phyloP scores from a whole-genome alignment of 2,888 invertebrate species.

The Eumerus sabulonum region DNA sequence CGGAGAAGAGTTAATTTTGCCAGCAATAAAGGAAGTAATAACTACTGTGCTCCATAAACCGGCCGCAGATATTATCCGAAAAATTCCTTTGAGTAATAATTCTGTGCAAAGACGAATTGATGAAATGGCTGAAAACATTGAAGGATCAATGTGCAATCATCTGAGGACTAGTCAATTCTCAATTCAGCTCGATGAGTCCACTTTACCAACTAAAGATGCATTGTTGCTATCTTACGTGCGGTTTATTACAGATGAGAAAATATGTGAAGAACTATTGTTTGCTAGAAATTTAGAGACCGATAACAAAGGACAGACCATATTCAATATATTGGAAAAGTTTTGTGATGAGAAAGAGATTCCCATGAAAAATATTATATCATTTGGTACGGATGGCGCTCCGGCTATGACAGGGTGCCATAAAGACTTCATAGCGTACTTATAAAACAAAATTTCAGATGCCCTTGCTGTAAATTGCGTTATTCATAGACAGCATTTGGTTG shows the following conservation, averaged over 20 bases:
- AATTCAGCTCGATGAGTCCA: slow-evolving; percentile 10
- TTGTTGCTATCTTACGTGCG: slow-evolving; percentile 20
- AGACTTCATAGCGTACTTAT: background rate
- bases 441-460: background rate
- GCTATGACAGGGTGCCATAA: background rate
- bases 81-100: slow-evolving; percentile 4
- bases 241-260: slow-evolving; percentile 16
- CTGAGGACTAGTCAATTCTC: slow-evolving; percentile 7
- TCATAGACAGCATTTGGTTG: slow-evolving; percentile 12
- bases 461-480: slow-evolving; percentile 2
- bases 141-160: background rate
- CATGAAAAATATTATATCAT: background rate
- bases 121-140: background rate
- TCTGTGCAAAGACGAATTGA: background rate
- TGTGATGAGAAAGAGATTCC: background rate
- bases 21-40: slow-evolving; percentile 72
- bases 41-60: slow-evolving; percentile 72
- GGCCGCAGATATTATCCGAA: slow-evolving; percentile 63
- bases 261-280: slow-evolving; percentile 17
- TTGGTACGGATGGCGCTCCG: background rate
- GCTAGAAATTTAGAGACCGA: slow-evolving; percentile 18
- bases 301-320: slow-evolving; percentile 7
- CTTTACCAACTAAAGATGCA: slow-evolving; percentile 5
- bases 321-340: slow-evolving; percentile 7
- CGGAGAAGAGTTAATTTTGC: slow-evolving; percentile 71